Base-by-base conservation (phyloP, 1,140 invertebrate genomes). In the Cydia amplana region DNA sequence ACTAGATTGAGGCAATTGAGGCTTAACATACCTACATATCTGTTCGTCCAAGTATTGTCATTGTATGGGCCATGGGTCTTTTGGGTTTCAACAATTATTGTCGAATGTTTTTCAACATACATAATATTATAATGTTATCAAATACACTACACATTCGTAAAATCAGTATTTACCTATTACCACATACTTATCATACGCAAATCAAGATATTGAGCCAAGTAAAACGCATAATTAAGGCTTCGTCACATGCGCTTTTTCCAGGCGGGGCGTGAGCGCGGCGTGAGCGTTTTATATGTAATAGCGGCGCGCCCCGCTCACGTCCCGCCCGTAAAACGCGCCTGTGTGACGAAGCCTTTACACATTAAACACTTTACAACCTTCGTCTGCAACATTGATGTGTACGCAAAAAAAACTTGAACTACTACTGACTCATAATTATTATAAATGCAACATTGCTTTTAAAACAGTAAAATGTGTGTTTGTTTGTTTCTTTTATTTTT, bases 391-490 rank as follows among this genome's bases (percentile, higher is more conserved):
- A 60, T 55, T 55, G 51, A 18, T 23, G 55, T 18, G 20, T 10
- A 10, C 18, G n/a, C n/a, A 60, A 60, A 60, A 10, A 60, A 51
- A 60, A 1, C 0, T 10, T 20, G 1, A 60, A 9, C 20, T 20
- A 60, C 55, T 60, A 18, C 55, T 60, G 55, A 9, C 18, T 60
- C n/a, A 60, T 60, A 60, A 60, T n/a, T 60, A 60, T 60, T 20
- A 10, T 23, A 23, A 20, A 60, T 20, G 5, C 51, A 60, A 20
- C 51, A 16, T 1, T 60, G n/a, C 51, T 20, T 18, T 60, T n/a
- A 60, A 20, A 51, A 20, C 20, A 60, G n/a, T 60, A 60, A 60
- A 23, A 51, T 6, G n/a, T 32, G 6, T 20, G n/a, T 55, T 3
- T 18, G 16, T 55, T 18, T 55, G 7, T 55, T 55, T 55, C 1